These are phyloP conservation scores for Alviniconcha marisindica DNA, from an alignment of 1,140 invertebrate species.

Conservation along the genomic window DNA sequence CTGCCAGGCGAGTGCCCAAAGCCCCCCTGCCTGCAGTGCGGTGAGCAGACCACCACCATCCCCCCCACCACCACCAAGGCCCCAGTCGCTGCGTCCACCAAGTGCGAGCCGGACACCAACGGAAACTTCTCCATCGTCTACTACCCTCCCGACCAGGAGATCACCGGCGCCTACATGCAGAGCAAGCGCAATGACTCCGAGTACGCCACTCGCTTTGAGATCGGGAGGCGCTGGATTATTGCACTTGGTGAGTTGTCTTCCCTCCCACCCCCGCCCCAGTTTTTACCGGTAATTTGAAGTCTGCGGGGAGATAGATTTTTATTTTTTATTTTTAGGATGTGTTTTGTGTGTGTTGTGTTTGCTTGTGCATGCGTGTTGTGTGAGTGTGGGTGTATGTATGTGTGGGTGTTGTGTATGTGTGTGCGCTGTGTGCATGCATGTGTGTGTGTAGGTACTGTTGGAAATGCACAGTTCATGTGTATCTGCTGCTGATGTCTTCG, in stretches of 20 bases:
- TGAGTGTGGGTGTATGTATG: too few relatives aligned
- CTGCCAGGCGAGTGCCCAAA: neutral
- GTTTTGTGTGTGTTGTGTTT: too few relatives aligned
- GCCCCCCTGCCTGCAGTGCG: neutral
- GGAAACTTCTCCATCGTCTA: conserved; percentile 23
- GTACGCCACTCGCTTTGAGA: conserved; percentile 60
- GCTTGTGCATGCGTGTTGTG: too few relatives aligned
- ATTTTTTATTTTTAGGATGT: too few relatives aligned
- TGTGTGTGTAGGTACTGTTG: too few relatives aligned
- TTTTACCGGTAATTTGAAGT: too few relatives aligned
- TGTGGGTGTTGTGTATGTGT: neutral
- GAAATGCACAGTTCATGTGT: too few relatives aligned
- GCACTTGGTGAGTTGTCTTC: conserved; percentile 82
- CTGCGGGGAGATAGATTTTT: too few relatives aligned
- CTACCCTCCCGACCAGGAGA: conserved; percentile 46
- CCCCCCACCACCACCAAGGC: neutral
- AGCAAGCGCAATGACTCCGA: conserved; percentile 40
- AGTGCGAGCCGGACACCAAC: neutral
- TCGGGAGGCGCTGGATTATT: conserved; percentile 87
- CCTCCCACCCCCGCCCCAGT: too few relatives aligned
- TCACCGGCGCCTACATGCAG: conserved; percentile 58
- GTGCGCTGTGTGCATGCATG: neutral
- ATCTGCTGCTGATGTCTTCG: too few relatives aligned
- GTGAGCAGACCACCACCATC: neutral
- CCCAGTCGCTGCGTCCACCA: neutral